phyloP scores from a whole-genome alignment of 2,888 invertebrate species.

The Noctuana brunneofusca region DNA sequence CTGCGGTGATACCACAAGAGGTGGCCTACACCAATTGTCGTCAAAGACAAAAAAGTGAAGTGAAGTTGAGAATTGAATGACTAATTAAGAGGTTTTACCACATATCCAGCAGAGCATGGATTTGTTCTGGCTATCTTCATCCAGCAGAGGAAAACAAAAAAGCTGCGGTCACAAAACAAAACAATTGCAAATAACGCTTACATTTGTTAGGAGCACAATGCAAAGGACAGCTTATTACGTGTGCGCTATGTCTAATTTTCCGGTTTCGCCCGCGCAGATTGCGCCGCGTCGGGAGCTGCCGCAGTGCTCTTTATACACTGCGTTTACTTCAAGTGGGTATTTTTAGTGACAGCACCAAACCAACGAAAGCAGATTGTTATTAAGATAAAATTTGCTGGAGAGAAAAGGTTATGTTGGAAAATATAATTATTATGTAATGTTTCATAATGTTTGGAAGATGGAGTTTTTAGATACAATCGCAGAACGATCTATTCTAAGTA shows the following conservation, averaged over 20 bases:
- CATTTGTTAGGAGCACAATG: conserved; percentile 7
- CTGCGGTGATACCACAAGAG: too few relatives aligned
- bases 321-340: neutral
- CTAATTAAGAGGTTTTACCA: too few relatives aligned
- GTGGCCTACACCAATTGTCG: too few relatives aligned
- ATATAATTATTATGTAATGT: too few relatives aligned
- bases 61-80: too few relatives aligned
- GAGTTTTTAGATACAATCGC: too few relatives aligned
- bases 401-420: neutral
- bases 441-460: too few relatives aligned
- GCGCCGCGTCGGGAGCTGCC: conserved; percentile 43
- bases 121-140: too few relatives aligned
- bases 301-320: conserved; percentile 6
- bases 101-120: too few relatives aligned
- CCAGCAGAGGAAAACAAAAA: neutral
- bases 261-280: conserved; percentile 76
- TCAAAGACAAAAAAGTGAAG: too few relatives aligned
- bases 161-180: neutral
- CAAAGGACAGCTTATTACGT: conserved; percentile 32
- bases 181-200: neutral
- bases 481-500: too few relatives aligned
- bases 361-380: neutral
- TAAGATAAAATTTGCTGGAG: neutral
- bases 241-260: conserved; percentile 75
- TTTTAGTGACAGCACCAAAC: neutral